These are phyloP conservation scores for Sturnus vulgaris DNA, from an alignment of 2,113 vertebrate species.

Conservation along the genomic window DNA sequence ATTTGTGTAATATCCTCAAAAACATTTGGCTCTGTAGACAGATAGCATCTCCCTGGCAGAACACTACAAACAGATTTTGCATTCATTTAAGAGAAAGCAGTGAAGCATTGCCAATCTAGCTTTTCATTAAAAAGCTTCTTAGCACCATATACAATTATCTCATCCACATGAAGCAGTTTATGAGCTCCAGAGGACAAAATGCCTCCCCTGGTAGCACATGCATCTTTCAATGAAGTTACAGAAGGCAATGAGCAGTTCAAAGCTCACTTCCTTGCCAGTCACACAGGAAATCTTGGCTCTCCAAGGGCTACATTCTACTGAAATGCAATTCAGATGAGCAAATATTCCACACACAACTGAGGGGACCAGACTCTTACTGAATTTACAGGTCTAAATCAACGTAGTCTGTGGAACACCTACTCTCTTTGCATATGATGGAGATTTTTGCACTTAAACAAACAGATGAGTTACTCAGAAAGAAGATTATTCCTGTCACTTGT, in stretches of 20 bases:
- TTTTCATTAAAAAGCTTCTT: not conserved
- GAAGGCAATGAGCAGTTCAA: not conserved
- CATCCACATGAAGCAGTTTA: not conserved
- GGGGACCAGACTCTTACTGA: not conserved
- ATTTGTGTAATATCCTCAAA: not conserved
- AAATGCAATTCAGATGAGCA: not conserved
- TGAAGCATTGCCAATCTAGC: not conserved
- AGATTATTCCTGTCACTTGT: not conserved
- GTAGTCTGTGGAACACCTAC: not conserved
- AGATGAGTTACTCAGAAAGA: not conserved
- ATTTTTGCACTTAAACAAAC: not conserved
- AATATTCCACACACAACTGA: not conserved
- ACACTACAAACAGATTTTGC: not conserved
- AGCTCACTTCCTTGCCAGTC: not conserved
- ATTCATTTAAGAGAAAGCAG: not conserved
- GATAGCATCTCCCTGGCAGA: not conserved
- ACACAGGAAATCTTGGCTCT: not conserved
- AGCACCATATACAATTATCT: not conserved
- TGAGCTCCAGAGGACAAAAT: not conserved
- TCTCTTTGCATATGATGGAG: not conserved
- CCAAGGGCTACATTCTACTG: not conserved
- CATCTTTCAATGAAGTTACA: not conserved
- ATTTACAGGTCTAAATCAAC: not conserved
- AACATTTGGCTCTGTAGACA: not conserved
- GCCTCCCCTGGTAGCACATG: not conserved